Evolutionary conservation across 1,140 invertebrate genomes (phyloP), one percentile per base, ranked within the genome.

Genomic region (Penaeus chinensis): DNA sequence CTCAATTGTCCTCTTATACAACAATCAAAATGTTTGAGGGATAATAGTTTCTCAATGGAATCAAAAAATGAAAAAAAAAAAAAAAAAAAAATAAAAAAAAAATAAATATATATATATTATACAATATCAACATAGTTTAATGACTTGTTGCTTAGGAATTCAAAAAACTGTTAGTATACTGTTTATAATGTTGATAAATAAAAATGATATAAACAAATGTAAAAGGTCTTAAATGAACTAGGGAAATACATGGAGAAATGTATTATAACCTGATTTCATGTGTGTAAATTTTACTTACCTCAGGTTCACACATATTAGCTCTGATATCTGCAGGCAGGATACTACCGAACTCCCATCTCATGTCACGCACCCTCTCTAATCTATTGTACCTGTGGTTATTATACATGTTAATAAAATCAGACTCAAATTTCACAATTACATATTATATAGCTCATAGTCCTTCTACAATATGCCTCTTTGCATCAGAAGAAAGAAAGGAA

Each of bases 301-400:
- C 98, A 7, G 95, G 94, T 91, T 96, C 95, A 89, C 96, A 95
- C 24, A 99, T 92, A 90, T 96, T 95, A 60, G 94, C 93, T 91
- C 95, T 96, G 0, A 98, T 95, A 91, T 98, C 97, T 0, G 94
- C 91, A 7, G 98, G 98, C 84, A 99, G 92, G 65, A 98, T 95
- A 84, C 96, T 95, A 5, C 98, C 98, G 92, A 99, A 96, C 91
- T 98, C 96, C 98, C 98, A 99, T 79, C 98, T 93, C 92, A 98
- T 94, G 74, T 96, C 94, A 90, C 95, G 94, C 27, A 99, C 94
- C 91, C 95, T 94, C 89, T 94, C 94, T 91, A 98, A 93, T 90
- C 98, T 93, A 91, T 97, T 96, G 91, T 97, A 94, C 78, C 94
- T 95, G 90, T 78, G 91, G 91, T 63, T 63, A 78, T 90, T 82